Evolutionary conservation across 2,113 vertebrate genomes (phyloP), one percentile per base, ranked within the genome.

Genomic region (Odobenus rosmarus): DNA sequence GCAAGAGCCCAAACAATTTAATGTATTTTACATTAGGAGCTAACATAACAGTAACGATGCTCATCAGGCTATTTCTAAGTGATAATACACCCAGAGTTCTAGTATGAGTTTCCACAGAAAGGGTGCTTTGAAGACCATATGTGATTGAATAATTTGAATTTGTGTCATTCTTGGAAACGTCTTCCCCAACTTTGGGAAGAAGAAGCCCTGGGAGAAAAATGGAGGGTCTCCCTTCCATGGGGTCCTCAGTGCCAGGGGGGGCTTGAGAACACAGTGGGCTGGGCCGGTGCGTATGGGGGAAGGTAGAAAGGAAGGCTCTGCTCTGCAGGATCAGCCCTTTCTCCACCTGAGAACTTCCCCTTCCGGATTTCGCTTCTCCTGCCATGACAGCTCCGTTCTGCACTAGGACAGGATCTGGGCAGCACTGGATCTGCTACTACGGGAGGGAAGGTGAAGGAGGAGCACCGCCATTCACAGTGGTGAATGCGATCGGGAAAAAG

Each of bases 391-490:
- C 3, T 36, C 14, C 15, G 21, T 16, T 33, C 23, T 51, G 55
- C 21, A 26, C 10, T 49, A 28, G 19, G 36, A 57, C 11, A 33
- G 4, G 15, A 12, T 39, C 19, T 13, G 3, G 9, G 7, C 10
- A 46, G 36, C 51, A 8, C 3, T n/a, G 39, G 72, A 1, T 42
- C 57, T 51, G 72, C 55, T 42, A 18, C 23, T 1, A 1, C 10
- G 42, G 31, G 49, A 87, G 51, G n/a, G 13, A 28, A n/a, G 82
- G 31, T 33, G 51, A 49, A 12, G 28, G 49, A 36, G 6, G 28
- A 59, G 53, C n/a, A 4, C n/a, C n/a, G n/a, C n/a, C n/a, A n/a
- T n/a, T n/a, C 49, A 93, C 2, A 11, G 46, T 1, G 0, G 6
- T 49, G 61, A 79, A 21, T 23, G 36, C 21, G 57, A 57, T n/a